Evolutionary conservation across 1,140 invertebrate genomes (phyloP), one percentile per base, ranked within the genome.

Genomic region (Formica selysi): DNA sequence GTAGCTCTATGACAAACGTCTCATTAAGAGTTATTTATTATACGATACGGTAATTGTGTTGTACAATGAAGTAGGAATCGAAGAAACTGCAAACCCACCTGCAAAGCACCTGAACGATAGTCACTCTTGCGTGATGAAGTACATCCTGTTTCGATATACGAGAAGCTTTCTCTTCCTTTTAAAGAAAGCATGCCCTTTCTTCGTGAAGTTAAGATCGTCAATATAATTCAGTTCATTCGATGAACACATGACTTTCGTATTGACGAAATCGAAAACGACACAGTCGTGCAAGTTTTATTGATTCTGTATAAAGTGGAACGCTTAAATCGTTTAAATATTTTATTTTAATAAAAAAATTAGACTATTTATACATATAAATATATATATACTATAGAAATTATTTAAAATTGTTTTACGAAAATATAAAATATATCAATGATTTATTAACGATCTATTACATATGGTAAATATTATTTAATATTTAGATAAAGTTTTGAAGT

Each of bases 41-140:
- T 83, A 38, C 38, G 8, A 74, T 81, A 62, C 61, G 38, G 19
- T 62, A 73, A 59, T 83, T 83, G 44, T 48, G 38, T 10, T 29
- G 38, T 5, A 44, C n/a, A 41, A 61, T 44, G 16, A 32, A 59
- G 67, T 44, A 59, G 67, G 71, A 73, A 10, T n/a, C 36, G 67
- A 73, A 61, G 68, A 83, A 62, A 61, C 38, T 36, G 19, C 67
- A 36, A 38, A 44, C 3, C 26, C 54, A 61, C 19, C 16, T 83
- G 54, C 38, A 13, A 44, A 73, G 38, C 51, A 68, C 41, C 36
- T 41, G 64, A 81, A 71, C 65, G 64, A 70, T 36, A 70, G 36
- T 41, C 36, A 29, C 59, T 71, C 22, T 59, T 29, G 76, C 76
- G 64, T 80, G 64, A 80, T 70, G 76, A 80, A 80, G 76, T 80